phyloP scores from a whole-genome alignment of 2,797 vertebrate genomes.

The Pseudochirops corinnae region DNA sequence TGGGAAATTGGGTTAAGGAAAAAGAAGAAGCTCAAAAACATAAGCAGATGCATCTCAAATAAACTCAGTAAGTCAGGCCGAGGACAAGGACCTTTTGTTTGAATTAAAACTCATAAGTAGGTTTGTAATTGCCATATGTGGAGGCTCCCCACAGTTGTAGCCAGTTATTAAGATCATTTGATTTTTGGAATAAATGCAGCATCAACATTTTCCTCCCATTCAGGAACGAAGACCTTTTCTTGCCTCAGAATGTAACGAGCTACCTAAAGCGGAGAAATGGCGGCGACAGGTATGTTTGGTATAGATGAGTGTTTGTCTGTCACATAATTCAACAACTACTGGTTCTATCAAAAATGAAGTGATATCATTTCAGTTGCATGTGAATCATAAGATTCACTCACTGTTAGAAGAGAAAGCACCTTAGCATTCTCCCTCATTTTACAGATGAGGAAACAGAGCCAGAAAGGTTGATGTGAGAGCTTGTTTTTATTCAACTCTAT shows the following conservation, averaged over 20 bases:
- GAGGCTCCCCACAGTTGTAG: neutral
- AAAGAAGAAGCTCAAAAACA: neutral
- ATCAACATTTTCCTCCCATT: constrained; percentile 33
- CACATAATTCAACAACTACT: neutral
- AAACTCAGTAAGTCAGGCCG: neutral
- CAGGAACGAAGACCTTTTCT: constrained; percentile 96
- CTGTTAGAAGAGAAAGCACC: neutral
- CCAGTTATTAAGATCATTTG: neutral
- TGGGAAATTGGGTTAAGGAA: neutral
- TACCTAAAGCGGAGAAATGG: constrained; percentile 98
- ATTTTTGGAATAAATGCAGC: neutral
- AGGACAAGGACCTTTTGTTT: neutral
- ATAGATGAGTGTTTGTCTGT: neutral
- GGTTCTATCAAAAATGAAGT: neutral
- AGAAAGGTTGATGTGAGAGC: neutral
- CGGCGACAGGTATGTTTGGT: constrained; percentile 90
- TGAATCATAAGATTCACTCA: neutral
- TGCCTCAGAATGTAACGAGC: constrained; percentile 94
- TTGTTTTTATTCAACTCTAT: neutral
- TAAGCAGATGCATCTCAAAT: neutral
- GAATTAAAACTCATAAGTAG: neutral
- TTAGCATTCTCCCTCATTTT: neutral
- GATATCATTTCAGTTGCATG: neutral
- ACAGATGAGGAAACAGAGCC: neutral
- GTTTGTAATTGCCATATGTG: neutral